Conservation (phyloP, 1,140 invertebrate species). For the Armadillidium nasatum region DNA sequence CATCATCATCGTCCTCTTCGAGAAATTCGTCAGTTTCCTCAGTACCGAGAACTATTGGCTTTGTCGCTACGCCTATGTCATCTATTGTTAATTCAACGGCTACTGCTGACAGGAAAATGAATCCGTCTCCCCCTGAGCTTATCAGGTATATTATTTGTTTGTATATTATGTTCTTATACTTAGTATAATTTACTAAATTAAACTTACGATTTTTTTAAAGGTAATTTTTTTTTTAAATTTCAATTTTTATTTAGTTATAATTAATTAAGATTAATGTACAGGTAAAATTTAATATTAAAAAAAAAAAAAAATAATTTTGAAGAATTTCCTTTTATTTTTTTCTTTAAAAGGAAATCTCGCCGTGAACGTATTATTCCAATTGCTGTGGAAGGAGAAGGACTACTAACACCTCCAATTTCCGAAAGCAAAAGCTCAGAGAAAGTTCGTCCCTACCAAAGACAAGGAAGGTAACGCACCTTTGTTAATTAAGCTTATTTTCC, state of each 20-base stretch:
- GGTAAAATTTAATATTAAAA: too few relatives aligned
- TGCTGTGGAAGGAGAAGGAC: conserved; percentile 78
- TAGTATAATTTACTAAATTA: too few relatives aligned
- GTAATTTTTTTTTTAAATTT: too few relatives aligned
- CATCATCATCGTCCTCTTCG: neutral
- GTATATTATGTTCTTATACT: neutral
- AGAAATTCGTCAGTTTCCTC: neutral
- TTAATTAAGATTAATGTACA: too few relatives aligned
- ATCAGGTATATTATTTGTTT: neutral
- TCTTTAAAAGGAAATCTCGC: conserved; percentile 67
- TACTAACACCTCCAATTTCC: conserved; percentile 62
- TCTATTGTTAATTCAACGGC: neutral
- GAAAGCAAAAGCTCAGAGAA: conserved; percentile 9
- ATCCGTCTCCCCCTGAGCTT: neutral
- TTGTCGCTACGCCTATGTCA: neutral
- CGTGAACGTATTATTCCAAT: conserved; percentile 87
- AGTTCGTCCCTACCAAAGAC: neutral
- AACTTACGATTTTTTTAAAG: too few relatives aligned
- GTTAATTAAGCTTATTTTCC: neutral
- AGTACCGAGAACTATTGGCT: neutral
- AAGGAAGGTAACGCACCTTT: neutral
- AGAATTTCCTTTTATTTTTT: neutral
- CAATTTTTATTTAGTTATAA: too few relatives aligned
- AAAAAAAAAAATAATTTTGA: neutral
- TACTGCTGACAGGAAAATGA: neutral